phyloP scores from a whole-genome alignment of 2,888 invertebrate species.

The Synergus umbraculus region DNA sequence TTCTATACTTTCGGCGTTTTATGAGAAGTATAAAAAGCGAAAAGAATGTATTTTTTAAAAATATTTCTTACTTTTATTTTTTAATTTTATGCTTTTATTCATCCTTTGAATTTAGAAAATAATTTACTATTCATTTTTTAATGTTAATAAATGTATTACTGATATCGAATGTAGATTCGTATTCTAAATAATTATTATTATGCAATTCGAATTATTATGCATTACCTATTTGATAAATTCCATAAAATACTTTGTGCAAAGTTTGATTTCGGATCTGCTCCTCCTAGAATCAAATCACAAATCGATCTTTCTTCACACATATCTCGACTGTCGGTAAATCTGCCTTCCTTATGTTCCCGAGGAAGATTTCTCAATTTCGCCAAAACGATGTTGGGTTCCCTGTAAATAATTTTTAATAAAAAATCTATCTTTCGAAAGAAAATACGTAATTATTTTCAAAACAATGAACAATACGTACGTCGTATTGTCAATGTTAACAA shows the following conservation, averaged over 20 bases:
- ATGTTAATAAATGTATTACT: background rate
- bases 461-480: constrained; percentile 63
- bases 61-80: background rate
- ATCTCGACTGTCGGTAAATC: constrained; percentile 48
- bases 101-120: background rate
- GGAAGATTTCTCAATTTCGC: constrained; percentile 72
- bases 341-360: constrained; percentile 66
- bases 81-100: background rate
- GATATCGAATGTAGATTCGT: background rate
- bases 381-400: constrained; percentile 71
- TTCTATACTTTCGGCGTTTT: background rate
- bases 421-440: background rate
- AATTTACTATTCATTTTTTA: background rate
- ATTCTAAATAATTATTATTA: background rate
- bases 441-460: background rate
- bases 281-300: constrained; percentile 66
- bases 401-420: constrained; percentile 41
- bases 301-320: constrained; percentile 71
- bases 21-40: background rate
- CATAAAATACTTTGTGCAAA: constrained; percentile 63
- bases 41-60: background rate
- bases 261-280: constrained; percentile 57
- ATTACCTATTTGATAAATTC: constrained; percentile 66
- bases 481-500: constrained; percentile 80
- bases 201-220: background rate